phyloP scores from a whole-genome alignment of 2,113 vertebrate species.

The Seriola rivoliana region DNA sequence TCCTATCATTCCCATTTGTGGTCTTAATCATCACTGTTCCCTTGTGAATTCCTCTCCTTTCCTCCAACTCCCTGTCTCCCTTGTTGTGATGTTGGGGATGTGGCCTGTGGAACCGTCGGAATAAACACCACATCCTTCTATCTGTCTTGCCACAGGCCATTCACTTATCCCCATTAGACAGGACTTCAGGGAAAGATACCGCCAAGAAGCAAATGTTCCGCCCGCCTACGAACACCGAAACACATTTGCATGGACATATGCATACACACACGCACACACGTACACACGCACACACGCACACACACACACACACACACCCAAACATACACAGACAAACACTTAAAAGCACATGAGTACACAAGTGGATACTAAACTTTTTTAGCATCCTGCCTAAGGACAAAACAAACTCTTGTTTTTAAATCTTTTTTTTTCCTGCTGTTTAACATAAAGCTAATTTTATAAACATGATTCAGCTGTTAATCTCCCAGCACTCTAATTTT shows the following conservation, averaged over 20 bases:
- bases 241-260: slow-evolving; percentile 30
- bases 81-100: slow-evolving; percentile 53
- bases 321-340: neutral
- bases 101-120: slow-evolving; percentile 51
- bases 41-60: slow-evolving; percentile 23
- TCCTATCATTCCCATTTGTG: slow-evolving; percentile 48
- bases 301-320: neutral
- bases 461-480: slow-evolving; percentile 38
- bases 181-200: slow-evolving; percentile 57
- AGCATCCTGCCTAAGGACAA: slow-evolving; percentile 47
- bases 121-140: slow-evolving; percentile 64
- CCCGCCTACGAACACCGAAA: slow-evolving; percentile 53
- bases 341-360: slow-evolving; percentile 13
- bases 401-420: slow-evolving; percentile 30
- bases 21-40: slow-evolving; percentile 61
- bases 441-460: slow-evolving; percentile 32
- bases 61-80: slow-evolving; percentile 7
- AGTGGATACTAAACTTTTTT: slow-evolving; percentile 29
- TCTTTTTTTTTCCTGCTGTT: neutral
- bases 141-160: slow-evolving; percentile 66
- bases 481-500: slow-evolving; percentile 26
- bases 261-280: slow-evolving; percentile 10
- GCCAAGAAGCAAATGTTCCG: slow-evolving; percentile 70
- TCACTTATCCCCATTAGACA: slow-evolving; percentile 75
- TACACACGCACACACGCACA: neutral